phyloP scores from a whole-genome alignment of 2,888 invertebrate species.

The Drosophila kanekoi region DNA sequence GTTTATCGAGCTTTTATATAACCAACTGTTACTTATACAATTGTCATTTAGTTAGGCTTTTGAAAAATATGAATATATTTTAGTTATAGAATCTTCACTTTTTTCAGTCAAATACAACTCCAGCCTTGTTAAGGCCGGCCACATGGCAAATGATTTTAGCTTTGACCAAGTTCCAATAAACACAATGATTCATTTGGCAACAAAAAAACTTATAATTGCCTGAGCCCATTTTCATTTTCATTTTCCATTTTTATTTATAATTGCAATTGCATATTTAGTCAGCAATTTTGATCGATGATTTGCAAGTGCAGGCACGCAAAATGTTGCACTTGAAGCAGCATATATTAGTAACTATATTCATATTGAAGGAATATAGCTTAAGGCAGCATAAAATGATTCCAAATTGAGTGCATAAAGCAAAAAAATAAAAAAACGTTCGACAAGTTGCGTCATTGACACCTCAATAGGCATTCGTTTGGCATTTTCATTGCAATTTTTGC shows the following conservation, averaged over 20 bases:
- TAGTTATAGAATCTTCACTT: no score
- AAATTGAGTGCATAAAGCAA: constrained; percentile 20
- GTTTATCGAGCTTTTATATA: no score
- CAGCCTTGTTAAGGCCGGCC: constrained; percentile 11
- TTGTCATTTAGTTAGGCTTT: no score
- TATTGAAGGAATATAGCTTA: constrained; percentile 12
- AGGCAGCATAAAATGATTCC: constrained; percentile 28
- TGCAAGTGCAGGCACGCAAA: constrained; percentile 44
- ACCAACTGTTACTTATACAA: background rate
- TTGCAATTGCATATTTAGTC: constrained; percentile 34
- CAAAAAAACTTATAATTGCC: constrained; percentile 19
- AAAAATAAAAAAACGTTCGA: constrained; percentile 17
- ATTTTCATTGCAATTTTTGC: constrained; percentile 38
- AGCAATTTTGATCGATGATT: constrained; percentile 23
- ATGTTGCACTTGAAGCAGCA: constrained; percentile 31
- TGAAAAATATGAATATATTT: background rate
- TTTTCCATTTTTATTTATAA: constrained; percentile 7
- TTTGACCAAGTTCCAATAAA: constrained; percentile 44
- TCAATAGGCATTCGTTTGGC: constrained; percentile 38
- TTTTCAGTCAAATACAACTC: background rate
- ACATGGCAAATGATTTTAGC: constrained; percentile 33
- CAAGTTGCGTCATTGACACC: constrained; percentile 40
- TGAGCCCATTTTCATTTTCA: constrained; percentile 25
- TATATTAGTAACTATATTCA: constrained; percentile 11
- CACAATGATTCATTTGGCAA: background rate